These are phyloP conservation scores for Burhinus bistriatus DNA, from an alignment of 2,113 vertebrate genomes.

Conservation along the genomic window DNA sequence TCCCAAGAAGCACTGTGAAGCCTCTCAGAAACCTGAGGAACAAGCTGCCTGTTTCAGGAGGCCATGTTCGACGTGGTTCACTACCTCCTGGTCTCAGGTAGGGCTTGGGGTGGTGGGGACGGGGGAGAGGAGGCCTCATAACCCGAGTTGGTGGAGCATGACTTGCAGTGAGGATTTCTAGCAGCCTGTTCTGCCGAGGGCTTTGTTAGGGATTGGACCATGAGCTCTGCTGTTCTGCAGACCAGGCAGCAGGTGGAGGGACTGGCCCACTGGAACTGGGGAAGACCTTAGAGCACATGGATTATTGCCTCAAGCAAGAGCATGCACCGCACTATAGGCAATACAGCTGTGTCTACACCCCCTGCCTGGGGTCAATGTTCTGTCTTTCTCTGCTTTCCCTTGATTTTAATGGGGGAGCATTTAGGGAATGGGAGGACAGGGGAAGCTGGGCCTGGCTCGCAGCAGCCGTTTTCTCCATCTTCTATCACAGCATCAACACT, in stretches of 20 bases:
- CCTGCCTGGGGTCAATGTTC: not conserved
- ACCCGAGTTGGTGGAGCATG: not conserved
- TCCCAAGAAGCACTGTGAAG: slow-evolving; percentile 67
- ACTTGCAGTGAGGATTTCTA: not conserved
- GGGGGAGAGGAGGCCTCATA: not conserved
- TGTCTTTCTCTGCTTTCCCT: not conserved
- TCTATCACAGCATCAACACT: not conserved
- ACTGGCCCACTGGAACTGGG: not conserved
- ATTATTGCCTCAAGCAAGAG: not conserved
- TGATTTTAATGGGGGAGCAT: not conserved
- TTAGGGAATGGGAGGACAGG: not conserved
- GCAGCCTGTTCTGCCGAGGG: not conserved
- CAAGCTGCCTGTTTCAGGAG: slow-evolving; percentile 79
- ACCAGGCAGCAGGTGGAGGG: not conserved
- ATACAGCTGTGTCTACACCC: accelerated
- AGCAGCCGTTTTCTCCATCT: not conserved
- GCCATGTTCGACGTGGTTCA: slow-evolving; percentile 84
- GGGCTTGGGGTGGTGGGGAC: not conserved
- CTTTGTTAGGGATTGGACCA: not conserved
- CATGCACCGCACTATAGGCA: not conserved
- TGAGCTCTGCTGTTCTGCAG: not conserved
- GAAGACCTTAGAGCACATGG: not conserved
- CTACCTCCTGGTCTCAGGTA: slow-evolving; percentile 89
- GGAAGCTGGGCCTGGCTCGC: not conserved
- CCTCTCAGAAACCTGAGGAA: slow-evolving; percentile 67